A percentile compares a stretch with the other conserved stretches of the same genome.
Evolutionary conservation across 2,888 invertebrate genomes (phyloP).

Genomic region (Drosophila ustulata): DNA sequence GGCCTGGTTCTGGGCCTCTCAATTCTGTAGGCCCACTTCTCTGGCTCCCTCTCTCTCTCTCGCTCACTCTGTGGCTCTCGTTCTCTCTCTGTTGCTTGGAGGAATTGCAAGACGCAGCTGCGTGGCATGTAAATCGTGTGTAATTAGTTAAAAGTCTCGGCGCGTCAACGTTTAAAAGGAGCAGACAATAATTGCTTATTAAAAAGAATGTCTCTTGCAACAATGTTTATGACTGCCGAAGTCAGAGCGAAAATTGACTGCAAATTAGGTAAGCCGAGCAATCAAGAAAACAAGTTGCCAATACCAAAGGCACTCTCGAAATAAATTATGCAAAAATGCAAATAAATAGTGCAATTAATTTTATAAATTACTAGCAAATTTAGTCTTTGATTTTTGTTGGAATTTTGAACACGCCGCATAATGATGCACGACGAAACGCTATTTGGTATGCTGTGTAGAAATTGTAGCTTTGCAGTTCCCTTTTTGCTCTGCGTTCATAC

Average conservation of each 20-base stretch:
- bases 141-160: constrained; percentile 76
- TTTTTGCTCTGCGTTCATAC: too few species aligned
- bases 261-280: constrained; percentile 60
- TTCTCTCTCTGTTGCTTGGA: background rate
- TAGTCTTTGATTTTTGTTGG: too few species aligned
- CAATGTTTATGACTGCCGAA: constrained; percentile 67
- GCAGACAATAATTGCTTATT: constrained; percentile 78
- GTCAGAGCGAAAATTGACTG: constrained; percentile 70
- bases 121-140: constrained; percentile 77
- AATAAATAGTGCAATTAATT: background rate
- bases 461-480: too few species aligned
- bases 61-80: background rate
- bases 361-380: background rate
- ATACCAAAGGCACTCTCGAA: background rate
- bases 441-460: too few species aligned
- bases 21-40: constrained; percentile 24
- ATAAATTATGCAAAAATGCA: background rate
- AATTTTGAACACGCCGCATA: too few species aligned
- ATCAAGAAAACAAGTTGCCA: constrained; percentile 21
- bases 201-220: constrained; percentile 65
- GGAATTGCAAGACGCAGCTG: constrained; percentile 38
- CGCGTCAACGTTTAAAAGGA: constrained; percentile 70
- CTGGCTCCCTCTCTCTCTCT: background rate
- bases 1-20: constrained; percentile 63
- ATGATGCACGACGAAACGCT: too few species aligned